These are phyloP conservation scores for Atherinomorus stipes DNA, from an alignment of 2,113 vertebrate species.

Conservation along the genomic window DNA sequence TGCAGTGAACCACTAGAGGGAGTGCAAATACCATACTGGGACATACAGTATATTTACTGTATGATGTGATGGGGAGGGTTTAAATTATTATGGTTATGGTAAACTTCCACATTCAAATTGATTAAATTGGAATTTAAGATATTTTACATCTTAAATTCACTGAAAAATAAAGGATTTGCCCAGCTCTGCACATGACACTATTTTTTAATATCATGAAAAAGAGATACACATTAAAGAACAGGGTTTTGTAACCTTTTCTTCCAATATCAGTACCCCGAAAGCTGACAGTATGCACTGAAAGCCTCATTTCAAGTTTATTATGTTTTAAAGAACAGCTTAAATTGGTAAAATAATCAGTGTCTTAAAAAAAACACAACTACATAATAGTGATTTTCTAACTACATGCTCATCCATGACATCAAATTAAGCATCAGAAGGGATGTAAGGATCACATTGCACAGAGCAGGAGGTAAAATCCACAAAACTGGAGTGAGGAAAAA, in stretches of 20 bases:
- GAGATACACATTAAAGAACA: too few relatives aligned
- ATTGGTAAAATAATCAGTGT: too few relatives aligned
- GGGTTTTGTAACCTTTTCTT: not conserved
- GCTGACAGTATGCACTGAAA: not conserved
- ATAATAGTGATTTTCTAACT: not conserved
- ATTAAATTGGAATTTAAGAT: too few relatives aligned
- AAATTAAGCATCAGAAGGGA: slow-evolving; percentile 2
- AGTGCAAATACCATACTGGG: too few relatives aligned
- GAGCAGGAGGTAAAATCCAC: slow-evolving; percentile 37
- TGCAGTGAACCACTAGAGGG: too few relatives aligned
- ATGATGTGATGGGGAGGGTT: too few relatives aligned
- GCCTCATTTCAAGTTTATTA: not conserved
- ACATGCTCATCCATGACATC: not conserved
- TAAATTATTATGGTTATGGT: too few relatives aligned
- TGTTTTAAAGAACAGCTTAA: not conserved
- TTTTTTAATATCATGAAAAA: not conserved
- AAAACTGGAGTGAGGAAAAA: slow-evolving; percentile 3
- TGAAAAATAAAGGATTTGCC: not conserved
- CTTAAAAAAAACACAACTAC: not conserved
- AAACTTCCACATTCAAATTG: too few relatives aligned
- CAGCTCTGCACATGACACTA: not conserved
- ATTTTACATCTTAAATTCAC: too few relatives aligned
- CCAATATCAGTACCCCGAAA: not conserved
- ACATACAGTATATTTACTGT: too few relatives aligned
- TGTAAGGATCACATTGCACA: slow-evolving; percentile 19